Conservation (phyloP, 2,888 invertebrate species). For the Pharmacophagus antenor region DNA sequence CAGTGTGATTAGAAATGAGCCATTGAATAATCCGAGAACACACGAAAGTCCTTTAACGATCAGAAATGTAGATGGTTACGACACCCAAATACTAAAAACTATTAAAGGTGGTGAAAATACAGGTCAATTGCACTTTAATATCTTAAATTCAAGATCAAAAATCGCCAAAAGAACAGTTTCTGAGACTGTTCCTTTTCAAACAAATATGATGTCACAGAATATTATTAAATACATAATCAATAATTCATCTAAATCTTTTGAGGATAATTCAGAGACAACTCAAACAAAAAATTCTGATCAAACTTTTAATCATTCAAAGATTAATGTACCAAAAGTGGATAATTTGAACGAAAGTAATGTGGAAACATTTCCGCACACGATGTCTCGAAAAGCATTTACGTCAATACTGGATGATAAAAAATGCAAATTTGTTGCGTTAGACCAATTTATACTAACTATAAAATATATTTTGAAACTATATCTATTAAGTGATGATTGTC, state of each 20-base stretch:
- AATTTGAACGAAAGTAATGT: no score
- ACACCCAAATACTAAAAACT: neutral
- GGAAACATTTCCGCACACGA: neutral
- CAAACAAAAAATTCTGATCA: neutral
- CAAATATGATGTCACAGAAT: neutral
- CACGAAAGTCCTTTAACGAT: neutral
- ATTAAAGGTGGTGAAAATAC: neutral
- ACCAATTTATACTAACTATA: constrained; percentile 16
- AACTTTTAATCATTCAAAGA: no score
- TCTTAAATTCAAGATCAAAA: neutral
- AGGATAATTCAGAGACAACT: neutral
- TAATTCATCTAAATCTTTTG: neutral
- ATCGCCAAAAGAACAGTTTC: neutral
- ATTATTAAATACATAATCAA: neutral
- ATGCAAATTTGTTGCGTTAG: constrained; percentile 9
- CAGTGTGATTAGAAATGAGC: neutral
- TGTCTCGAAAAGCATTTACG: neutral
- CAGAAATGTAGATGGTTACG: neutral
- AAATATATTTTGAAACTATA: constrained; percentile 18
- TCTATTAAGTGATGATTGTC: constrained; percentile 15
- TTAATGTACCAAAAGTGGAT: no score
- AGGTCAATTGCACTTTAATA: neutral
- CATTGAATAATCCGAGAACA: neutral
- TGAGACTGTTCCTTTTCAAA: neutral
- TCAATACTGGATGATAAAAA: constrained; percentile 1